Evolutionary conservation across 2,797 vertebrate species (phyloP).

Genomic region (Melanotaenia pygmaea): DNA sequence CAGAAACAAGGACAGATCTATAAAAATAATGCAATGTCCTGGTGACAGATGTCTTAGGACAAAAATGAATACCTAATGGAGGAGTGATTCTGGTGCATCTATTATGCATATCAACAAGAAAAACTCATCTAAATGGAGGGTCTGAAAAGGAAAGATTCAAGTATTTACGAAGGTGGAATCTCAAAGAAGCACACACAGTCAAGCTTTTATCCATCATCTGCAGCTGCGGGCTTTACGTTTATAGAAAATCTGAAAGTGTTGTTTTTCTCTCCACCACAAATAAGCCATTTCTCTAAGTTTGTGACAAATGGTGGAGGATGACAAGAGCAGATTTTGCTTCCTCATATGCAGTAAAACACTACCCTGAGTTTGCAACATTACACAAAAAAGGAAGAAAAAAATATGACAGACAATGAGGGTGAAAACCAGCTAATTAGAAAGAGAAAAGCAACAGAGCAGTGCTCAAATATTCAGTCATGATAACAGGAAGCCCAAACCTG

Average conservation of each 20-base stretch:
- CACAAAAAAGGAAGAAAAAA: not conserved
- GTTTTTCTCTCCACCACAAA: slow-evolving; percentile 24
- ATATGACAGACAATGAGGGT: not conserved
- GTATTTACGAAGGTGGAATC: slow-evolving; percentile 21
- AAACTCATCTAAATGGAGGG: slow-evolving; percentile 14
- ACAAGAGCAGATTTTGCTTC: slow-evolving; percentile 33
- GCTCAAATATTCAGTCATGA: slow-evolving; percentile 2
- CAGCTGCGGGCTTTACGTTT: slow-evolving; percentile 38
- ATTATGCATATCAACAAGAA: not conserved
- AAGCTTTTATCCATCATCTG: slow-evolving; percentile 45
- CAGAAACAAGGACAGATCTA: slow-evolving; percentile 16
- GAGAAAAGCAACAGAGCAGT: slow-evolving; percentile 2
- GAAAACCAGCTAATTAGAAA: slow-evolving; percentile 1
- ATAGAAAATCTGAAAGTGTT: slow-evolving; percentile 31
- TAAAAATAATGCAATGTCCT: slow-evolving; percentile 16
- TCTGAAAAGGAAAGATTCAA: slow-evolving; percentile 10
- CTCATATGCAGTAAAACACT: not conserved
- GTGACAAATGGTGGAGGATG: slow-evolving; percentile 16
- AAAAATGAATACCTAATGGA: slow-evolving; percentile 6
- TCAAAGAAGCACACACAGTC: slow-evolving; percentile 10
- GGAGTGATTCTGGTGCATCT: slow-evolving; percentile 8
- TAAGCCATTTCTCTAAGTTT: slow-evolving; percentile 7
- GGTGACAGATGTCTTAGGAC: slow-evolving; percentile 27
- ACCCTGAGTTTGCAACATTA: not conserved
- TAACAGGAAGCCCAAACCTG: slow-evolving; percentile 2